These are phyloP conservation scores for Autographa pulchrina DNA, from an alignment of 2,888 invertebrate species.

Conservation along the genomic window DNA sequence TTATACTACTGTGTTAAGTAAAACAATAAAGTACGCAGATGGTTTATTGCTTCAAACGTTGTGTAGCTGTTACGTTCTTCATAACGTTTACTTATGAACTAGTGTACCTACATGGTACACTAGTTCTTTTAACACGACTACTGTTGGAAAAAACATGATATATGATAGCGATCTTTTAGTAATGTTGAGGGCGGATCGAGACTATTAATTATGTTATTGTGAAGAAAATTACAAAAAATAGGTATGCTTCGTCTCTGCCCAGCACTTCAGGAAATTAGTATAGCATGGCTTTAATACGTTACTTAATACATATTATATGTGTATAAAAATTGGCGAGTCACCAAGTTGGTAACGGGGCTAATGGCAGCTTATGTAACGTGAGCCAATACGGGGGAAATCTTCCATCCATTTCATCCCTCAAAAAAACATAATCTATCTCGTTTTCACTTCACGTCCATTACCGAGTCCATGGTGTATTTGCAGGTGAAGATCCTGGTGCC, in stretches of 20 bases:
- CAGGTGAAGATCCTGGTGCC: constrained; percentile 98
- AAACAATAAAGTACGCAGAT: neutral
- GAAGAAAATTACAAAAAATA: neutral
- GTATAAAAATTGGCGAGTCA: constrained; percentile 5
- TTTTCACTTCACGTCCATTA: constrained; percentile 53
- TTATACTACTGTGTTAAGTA: neutral
- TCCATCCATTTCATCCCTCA: neutral
- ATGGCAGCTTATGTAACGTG: constrained; percentile 2
- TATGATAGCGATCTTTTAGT: neutral
- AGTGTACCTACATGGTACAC: no score
- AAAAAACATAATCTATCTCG: constrained; percentile 8
- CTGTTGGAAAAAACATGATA: no score
- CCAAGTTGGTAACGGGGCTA: constrained; percentile 5
- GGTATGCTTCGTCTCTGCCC: no score
- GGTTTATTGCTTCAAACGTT: neutral
- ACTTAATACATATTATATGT: neutral
- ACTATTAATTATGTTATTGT: neutral
- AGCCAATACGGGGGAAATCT: neutral
- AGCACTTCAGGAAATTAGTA: constrained; percentile 1
- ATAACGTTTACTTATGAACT: neutral
- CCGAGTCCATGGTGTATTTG: constrained; percentile 54
- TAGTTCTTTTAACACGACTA: neutral
- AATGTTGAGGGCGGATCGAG: no score
- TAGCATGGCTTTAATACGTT: neutral
- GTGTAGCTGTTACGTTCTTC: neutral